A percentile compares a stretch with the other conserved stretches of the same genome.
Evolutionary conservation across 64 coral and sea anemone genomes (phyloP).

Genomic region (Stichodactyla mertensii): DNA sequence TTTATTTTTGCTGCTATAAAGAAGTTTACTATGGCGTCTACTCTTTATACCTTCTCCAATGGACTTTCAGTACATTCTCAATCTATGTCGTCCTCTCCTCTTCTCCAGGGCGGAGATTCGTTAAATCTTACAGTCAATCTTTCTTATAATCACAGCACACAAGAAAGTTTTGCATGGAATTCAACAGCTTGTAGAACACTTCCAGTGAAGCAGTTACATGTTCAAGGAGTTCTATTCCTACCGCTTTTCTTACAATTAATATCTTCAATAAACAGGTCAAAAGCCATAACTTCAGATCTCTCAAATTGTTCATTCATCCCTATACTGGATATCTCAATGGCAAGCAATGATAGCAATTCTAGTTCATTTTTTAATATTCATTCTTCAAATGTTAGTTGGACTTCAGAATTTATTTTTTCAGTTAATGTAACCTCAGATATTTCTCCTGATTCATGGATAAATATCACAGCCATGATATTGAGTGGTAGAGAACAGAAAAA

Average conservation of each 20-base stretch:
- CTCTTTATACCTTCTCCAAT: neutral
- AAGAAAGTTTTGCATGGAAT: constrained; percentile 16
- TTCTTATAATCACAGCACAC: constrained; percentile 38
- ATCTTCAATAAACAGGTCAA: neutral
- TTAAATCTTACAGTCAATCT: constrained; percentile 59
- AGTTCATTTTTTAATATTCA: neutral
- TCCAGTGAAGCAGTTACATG: neutral
- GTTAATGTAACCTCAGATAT: constrained; percentile 20
- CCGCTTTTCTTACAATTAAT: neutral
- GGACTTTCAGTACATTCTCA: constrained; percentile 28
- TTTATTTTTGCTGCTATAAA: too few relatives aligned
- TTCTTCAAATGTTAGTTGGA: constrained; percentile 72
- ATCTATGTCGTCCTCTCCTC: neutral
- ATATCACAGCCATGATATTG: constrained; percentile 31
- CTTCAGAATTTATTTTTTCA: constrained; percentile 15
- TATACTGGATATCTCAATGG: constrained; percentile 12
- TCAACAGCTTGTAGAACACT: constrained; percentile 49
- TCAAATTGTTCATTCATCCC: constrained; percentile 53
- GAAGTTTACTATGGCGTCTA: neutral
- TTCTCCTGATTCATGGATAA: constrained; percentile 35
- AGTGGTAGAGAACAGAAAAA: neutral
- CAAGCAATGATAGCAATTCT: neutral
- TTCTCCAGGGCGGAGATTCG: constrained; percentile 54
- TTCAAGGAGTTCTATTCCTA: neutral
- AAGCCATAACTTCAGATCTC: constrained; percentile 38